phyloP scores from a whole-genome alignment of 1,140 invertebrate genomes.

The Thaumatotibia leucotreta region DNA sequence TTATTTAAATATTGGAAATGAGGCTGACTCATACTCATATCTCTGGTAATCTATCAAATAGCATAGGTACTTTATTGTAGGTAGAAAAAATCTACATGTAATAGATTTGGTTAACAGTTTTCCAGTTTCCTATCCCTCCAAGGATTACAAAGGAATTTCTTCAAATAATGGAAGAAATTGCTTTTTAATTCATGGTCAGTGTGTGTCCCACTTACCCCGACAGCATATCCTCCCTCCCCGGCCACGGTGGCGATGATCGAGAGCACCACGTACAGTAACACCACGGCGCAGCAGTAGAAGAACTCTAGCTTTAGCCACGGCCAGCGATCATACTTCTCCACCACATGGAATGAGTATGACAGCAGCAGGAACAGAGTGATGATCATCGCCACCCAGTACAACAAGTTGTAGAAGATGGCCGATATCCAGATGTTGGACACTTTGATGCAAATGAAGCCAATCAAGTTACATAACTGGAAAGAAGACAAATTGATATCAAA shows the following conservation, averaged over 20 bases:
- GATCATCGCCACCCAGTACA: slow-evolving; percentile 89
- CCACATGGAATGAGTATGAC: slow-evolving; percentile 89
- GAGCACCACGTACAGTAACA: slow-evolving; percentile 78
- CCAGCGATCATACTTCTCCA: slow-evolving; percentile 88
- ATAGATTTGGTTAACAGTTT: no score
- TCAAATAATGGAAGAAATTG: no score
- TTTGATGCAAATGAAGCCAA: slow-evolving; percentile 91
- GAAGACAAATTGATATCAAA: no score
- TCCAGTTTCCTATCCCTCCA: no score
- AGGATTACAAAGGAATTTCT: no score
- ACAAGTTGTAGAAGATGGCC: slow-evolving; percentile 82
- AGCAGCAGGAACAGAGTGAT: slow-evolving; percentile 86
- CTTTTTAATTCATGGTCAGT: no score
- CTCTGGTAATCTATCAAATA: no score
- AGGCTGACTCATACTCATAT: no score
- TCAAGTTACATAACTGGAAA: slow-evolving; percentile 84
- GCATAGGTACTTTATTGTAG: no score
- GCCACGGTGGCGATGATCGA: slow-evolving; percentile 60
- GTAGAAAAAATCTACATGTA: no score
- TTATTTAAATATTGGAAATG: slow-evolving; percentile 10
- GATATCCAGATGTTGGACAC: slow-evolving; percentile 79
- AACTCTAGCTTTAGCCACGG: slow-evolving; percentile 93
- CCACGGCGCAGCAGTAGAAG: slow-evolving; percentile 82
- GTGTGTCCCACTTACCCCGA: slow-evolving; percentile 44
- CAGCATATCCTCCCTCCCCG: slow-evolving; percentile 60